Evolutionary conservation across 2,888 invertebrate genomes (phyloP).

Genomic region (Clitarchus hookeri): DNA sequence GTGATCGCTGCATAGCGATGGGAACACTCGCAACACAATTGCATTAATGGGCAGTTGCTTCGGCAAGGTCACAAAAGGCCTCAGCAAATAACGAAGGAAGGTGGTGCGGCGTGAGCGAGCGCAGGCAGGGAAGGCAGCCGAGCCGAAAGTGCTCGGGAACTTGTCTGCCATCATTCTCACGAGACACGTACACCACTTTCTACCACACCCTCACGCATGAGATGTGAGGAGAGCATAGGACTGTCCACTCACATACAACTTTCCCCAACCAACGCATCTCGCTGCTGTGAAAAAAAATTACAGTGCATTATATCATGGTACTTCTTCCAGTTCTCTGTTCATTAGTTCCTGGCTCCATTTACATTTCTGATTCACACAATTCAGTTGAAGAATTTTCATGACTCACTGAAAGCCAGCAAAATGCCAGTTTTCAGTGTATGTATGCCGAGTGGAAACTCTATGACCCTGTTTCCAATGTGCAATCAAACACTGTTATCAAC

Average conservation of each 20-base stretch:
- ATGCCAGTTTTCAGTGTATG: no score
- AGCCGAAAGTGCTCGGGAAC: neutral
- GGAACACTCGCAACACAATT: neutral
- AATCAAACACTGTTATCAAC: no score
- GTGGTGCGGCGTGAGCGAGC: neutral
- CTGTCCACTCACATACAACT: neutral
- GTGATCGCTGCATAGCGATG: neutral
- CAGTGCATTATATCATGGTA: neutral
- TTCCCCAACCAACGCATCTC: neutral
- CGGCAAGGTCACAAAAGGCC: no score
- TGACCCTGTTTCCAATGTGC: no score
- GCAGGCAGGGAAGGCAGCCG: neutral
- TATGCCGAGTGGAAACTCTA: no score
- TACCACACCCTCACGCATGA: neutral
- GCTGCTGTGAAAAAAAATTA: neutral
- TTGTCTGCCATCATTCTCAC: neutral
- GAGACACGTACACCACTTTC: neutral
- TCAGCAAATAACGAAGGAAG: no score
- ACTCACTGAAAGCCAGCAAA: no score
- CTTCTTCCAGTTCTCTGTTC: no score
- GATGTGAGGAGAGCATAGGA: neutral
- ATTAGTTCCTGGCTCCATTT: no score
- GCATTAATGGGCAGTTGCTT: neutral
- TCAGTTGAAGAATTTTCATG: no score
- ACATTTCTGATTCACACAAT: no score